Evolutionary conservation across 2,797 vertebrate genomes (phyloP).

Genomic region (Enteromius afrohamiltoni): DNA sequence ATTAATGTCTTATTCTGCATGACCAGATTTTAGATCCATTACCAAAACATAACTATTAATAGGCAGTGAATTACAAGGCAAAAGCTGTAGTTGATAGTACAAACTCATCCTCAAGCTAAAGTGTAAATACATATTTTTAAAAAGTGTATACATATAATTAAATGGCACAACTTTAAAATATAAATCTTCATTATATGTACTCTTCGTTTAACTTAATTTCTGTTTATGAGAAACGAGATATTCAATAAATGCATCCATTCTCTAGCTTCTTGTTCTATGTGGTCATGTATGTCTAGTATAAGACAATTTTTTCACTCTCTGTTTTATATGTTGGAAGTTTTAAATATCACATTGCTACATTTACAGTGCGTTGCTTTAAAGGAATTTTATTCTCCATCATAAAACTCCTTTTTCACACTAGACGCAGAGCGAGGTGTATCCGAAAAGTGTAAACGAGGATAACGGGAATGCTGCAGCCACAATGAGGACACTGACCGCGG

Average conservation of each 20-base stretch:
- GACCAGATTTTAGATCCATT: background rate
- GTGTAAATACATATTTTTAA: background rate
- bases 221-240: background rate
- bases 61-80: background rate
- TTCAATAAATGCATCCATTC: background rate
- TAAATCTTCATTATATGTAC: background rate
- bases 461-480: slow-evolving; percentile 2
- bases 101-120: background rate
- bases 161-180: background rate
- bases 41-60: background rate
- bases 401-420: background rate
- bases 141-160: background rate
- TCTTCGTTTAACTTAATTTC: background rate
- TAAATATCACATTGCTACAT: background rate
- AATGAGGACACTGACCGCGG: slow-evolving; percentile 18
- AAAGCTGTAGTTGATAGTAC: background rate
- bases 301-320: background rate
- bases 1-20: background rate
- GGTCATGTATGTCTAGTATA: background rate
- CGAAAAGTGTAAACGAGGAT: slow-evolving; percentile 4
- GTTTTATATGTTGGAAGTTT: too few species aligned
- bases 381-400: background rate
- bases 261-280: background rate
- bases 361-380: background rate
- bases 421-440: background rate